Base-by-base conservation (phyloP, 2,113 vertebrate genomes). In the Pseudopodoces humilis region DNA sequence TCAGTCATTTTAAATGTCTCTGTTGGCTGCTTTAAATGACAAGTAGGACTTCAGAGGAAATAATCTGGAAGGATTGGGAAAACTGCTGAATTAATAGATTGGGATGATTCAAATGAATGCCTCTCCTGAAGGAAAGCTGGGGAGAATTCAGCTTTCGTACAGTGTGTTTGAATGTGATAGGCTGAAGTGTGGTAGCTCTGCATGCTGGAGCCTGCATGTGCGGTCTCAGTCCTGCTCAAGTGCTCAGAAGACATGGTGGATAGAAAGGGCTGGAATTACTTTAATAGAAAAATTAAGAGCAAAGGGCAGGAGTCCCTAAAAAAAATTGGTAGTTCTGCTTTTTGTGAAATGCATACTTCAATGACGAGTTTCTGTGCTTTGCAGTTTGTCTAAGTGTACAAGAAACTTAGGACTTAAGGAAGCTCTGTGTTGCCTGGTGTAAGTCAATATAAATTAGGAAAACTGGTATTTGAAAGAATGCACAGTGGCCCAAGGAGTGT, bases 131-230 rank as follows among this genome's bases (percentile, higher is more conserved):
- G 68, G 55, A 31, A 83, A 62, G 7, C 1, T 65, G 50, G 10
- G 23, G 20, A 25, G 11, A 76, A 64, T 80, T 69, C 49, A 49
- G 59, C 41, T 47, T 76, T 86, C 56, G 11, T 49, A 17, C 39
- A 39, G 9, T 0, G 0, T 8, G 6, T 69, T 86, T 62, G 35
- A 79, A 62, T 58, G 59, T 23, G 68, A 30, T 15, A 53, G n/a
- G 6, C 46, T 91, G 77, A 53, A 67, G 4, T 28, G 17, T 62
- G 15, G 46, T 86, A 50, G 28, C 41, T 81, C 17, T 35, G n/a
- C 6, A 1, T 33, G 2, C 17, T 60, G 24, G n/a, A 78, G 20
- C 47, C 35, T 58, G 20, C 23, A 17, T 19, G 20, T 44, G 35
- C 33, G 80, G 13, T 25, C 39, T 90, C 28, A 47, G 11, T 52